Evolutionary conservation across 2,888 invertebrate species (phyloP).

Genomic region (Calameuta filiformis): DNA sequence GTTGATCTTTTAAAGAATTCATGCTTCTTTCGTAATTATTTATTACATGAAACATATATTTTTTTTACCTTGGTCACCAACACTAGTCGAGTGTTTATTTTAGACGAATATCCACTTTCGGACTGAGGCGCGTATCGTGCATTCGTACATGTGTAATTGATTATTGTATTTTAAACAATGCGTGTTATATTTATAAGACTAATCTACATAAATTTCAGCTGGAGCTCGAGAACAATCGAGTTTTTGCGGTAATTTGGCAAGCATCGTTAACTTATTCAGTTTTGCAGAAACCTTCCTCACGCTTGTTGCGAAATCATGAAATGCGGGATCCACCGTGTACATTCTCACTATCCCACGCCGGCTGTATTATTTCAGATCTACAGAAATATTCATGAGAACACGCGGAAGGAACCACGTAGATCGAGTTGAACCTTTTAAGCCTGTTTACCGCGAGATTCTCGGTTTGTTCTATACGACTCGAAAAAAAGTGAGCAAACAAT

Average conservation of each 20-base stretch:
- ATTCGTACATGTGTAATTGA: neutral
- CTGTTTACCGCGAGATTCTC: neutral
- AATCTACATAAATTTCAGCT: neutral
- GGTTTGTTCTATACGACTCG: neutral
- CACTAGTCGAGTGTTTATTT: neutral
- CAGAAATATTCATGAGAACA: neutral
- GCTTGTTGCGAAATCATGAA: neutral
- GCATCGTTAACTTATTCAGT: neutral
- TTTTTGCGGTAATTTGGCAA: neutral
- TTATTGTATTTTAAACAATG: neutral
- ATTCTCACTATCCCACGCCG: neutral
- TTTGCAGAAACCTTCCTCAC: neutral
- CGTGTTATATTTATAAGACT: neutral
- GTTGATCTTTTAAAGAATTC: neutral
- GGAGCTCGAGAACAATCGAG: neutral
- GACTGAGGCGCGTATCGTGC: neutral
- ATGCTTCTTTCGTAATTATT: neutral
- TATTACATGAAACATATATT: neutral
- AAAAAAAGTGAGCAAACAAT: neutral
- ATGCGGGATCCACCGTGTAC: neutral
- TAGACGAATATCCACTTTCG: neutral
- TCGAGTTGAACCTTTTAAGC: conserved; percentile 5
- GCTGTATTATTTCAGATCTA: neutral
- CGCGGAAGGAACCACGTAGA: neutral
- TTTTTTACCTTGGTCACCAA: neutral